Percentiles rank a stretch among this genome's conserved stretches.
Evolutionary conservation across 2,888 invertebrate genomes (phyloP).

Genomic region (Leucophora obtusa): DNA sequence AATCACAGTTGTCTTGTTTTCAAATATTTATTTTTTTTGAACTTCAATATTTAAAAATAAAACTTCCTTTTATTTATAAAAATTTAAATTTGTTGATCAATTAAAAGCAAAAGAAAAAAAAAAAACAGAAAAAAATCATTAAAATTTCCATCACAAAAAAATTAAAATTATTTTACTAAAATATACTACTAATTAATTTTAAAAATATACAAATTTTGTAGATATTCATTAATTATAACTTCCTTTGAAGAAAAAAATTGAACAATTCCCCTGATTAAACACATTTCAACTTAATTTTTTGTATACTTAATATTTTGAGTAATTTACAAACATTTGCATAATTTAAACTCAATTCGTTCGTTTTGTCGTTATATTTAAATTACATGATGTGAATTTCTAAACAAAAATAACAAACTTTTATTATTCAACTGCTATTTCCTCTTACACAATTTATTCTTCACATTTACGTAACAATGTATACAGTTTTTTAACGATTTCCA

Average conservation of each 20-base stretch:
- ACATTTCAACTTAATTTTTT: not conserved
- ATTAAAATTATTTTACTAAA: too few relatives aligned
- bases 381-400: constrained; percentile 35
- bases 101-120: too few relatives aligned
- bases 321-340: constrained; percentile 64
- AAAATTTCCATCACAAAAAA: not conserved
- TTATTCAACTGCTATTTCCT: constrained; percentile 22
- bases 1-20: too few relatives aligned
- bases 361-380: constrained; percentile 54
- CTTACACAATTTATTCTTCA: constrained; percentile 3
- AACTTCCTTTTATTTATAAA: too few relatives aligned
- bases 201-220: not conserved
- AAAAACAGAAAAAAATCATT: too few relatives aligned
- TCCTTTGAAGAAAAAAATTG: not conserved
- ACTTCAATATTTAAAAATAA: too few relatives aligned
- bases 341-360: constrained; percentile 63
- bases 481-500: not conserved
- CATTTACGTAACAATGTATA: constrained; percentile 6
- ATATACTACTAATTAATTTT: too few relatives aligned
- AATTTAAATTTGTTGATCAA: too few relatives aligned
- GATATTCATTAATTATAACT: not conserved
- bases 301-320: constrained; percentile 13
- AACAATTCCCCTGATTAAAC: not conserved
- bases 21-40: too few relatives aligned
- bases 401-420: not conserved